Percentiles rank a stretch among this genome's conserved stretches.
These are phyloP conservation scores for Chondrosia reniformis DNA, from an alignment of 37 sponge, comb jelly and placozoan species.

Conservation along the genomic window DNA sequence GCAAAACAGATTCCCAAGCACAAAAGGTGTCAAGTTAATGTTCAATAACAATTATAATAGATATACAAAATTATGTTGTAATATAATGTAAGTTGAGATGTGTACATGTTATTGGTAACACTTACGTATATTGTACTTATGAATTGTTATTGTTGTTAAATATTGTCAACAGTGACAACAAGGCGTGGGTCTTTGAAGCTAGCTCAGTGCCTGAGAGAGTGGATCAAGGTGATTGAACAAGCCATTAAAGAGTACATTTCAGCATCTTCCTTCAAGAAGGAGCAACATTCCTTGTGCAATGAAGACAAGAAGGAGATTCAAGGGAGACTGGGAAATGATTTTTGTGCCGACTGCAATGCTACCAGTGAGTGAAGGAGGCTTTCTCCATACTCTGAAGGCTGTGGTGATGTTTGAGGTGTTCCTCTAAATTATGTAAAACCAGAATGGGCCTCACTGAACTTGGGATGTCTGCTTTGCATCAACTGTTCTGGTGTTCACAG, in stretches of 20 bases:
- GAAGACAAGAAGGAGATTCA: constrained; percentile 46
- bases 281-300: constrained; percentile 20
- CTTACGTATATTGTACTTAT: too few species aligned
- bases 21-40: too few species aligned
- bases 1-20: too few species aligned
- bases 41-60: too few species aligned
- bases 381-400: too few species aligned
- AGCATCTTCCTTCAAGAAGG: constrained; percentile 39
- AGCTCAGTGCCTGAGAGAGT: constrained; percentile 53
- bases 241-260: constrained; percentile 67
- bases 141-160: too few species aligned
- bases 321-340: constrained; percentile 64
- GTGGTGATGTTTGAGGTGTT: too few species aligned
- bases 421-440: too few species aligned
- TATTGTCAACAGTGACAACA: constrained; percentile 63
- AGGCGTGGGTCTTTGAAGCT: constrained; percentile 82
- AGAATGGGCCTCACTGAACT: constrained; percentile 88
- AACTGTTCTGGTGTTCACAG: constrained; percentile 92
- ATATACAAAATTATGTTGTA: too few species aligned
- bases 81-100: too few species aligned
- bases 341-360: constrained; percentile 81
- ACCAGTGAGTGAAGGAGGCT: constrained; percentile 83
- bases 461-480: constrained; percentile 85
- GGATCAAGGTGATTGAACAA: constrained; percentile 78
- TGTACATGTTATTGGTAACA: too few species aligned